Conservation (phyloP, 2,113 vertebrate genomes). For the Oceanites oceanicus region DNA sequence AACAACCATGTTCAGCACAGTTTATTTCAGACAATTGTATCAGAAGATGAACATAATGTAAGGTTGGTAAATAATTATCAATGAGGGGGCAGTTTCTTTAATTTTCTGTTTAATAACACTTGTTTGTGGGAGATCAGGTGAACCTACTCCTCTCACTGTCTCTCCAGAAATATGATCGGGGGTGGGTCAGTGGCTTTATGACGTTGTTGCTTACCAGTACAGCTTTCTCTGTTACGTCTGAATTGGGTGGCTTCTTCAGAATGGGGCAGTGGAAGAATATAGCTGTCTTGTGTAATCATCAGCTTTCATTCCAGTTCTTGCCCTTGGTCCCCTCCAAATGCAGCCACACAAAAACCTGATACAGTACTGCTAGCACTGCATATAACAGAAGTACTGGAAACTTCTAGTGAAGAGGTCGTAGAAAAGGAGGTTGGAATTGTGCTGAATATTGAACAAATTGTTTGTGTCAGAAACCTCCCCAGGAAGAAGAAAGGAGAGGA, state of each 20-base stretch:
- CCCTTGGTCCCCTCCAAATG: background rate
- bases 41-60: slow-evolving; percentile 53
- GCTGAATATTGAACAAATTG: background rate
- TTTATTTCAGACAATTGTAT: slow-evolving; percentile 56
- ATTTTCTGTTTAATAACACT: background rate
- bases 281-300: background rate
- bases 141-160: background rate
- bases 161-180: background rate
- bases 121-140: background rate
- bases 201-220: background rate
- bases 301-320: background rate
- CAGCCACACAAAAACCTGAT: background rate
- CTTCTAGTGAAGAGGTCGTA: background rate
- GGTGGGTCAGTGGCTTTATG: background rate
- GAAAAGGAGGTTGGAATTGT: background rate
- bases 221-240: background rate
- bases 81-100: background rate
- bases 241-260: background rate
- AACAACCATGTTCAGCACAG: background rate
- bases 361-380: background rate
- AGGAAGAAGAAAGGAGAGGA: background rate
- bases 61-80: slow-evolving; percentile 52
- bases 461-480: background rate
- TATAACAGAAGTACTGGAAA: background rate
- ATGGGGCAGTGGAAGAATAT: background rate